These are phyloP conservation scores for Radopholus similis DNA, from an alignment of 1,140 invertebrate genomes.

Conservation along the genomic window DNA sequence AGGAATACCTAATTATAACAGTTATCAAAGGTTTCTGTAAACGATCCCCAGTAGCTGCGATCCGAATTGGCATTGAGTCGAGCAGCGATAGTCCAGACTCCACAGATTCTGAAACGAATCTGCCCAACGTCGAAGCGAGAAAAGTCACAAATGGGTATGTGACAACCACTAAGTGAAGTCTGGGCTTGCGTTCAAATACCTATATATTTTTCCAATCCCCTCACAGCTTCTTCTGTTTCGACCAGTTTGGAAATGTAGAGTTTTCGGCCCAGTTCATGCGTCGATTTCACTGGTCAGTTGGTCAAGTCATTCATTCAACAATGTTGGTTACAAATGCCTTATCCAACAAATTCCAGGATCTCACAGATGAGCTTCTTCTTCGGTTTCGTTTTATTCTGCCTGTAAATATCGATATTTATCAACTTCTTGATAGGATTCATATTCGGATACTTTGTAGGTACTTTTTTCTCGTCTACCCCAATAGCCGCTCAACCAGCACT, in stretches of 20 bases:
- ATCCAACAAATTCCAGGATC: neutral
- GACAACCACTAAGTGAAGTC: neutral
- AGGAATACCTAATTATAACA: neutral
- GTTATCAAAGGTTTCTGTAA: neutral
- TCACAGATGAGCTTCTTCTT: slow-evolving; percentile 59
- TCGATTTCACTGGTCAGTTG: slow-evolving; percentile 57
- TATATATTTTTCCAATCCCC: neutral
- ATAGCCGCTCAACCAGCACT: slow-evolving; percentile 38
- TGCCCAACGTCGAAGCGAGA: neutral
- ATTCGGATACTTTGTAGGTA: slow-evolving; percentile 37
- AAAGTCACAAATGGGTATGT: slow-evolving; percentile 8
- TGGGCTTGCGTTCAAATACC: neutral
- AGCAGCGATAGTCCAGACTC: neutral
- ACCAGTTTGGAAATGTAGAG: slow-evolving; percentile 26
- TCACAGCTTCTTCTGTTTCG: slow-evolving; percentile 30
- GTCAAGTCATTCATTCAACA: slow-evolving; percentile 27
- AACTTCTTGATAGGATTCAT: neutral
- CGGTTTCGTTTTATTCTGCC: slow-evolving; percentile 42
- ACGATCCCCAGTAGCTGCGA: slow-evolving; percentile 11
- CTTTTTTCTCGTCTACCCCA: slow-evolving; percentile 58
- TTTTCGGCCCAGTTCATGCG: slow-evolving; percentile 48
- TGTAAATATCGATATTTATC: neutral
- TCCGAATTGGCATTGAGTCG: slow-evolving; percentile 15
- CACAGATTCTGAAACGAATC: neutral
- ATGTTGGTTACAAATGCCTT: neutral